Evolutionary conservation across 2,113 vertebrate species (phyloP), one percentile per base, ranked within the genome.

Genomic region (Seriola quinqueradiata): DNA sequence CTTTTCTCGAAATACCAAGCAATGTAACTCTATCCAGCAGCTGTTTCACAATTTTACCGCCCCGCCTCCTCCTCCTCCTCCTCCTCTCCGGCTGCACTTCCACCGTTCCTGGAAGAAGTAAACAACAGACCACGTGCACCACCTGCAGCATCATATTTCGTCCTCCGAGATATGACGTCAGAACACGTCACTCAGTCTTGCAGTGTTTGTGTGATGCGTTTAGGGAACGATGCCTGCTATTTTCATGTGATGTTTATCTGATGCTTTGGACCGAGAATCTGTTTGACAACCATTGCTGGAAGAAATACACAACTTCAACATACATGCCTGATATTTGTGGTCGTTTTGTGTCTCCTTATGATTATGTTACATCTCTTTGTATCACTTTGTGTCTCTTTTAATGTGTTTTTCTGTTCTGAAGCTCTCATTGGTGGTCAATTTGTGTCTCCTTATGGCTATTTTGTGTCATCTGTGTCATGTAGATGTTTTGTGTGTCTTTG

Each of bases 91-190:
- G 36, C 46, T 25, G 73, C 32, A 2, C 77, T 61, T 74, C 80
- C 75, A 86, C 1, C n/a, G n/a, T 84, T 92, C 87, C 86, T 80
- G 59, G 80, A 91, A 87, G 87, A 93, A 84, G 94, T 95, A 94
- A 96, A 96, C 95, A 96, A 91, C 90, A 84, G 75, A 83, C 91
- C 94, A 93, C 92, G 93, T 94, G 94, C 75, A 63, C 83, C 89
- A 73, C 79, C 74, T 85, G 92, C 86, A 81, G 92, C 71, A 4
- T 89, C 92, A 38, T 1, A 44, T 92, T 90, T 85, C 93, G 13
- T 11, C 32, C 68, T 4, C 32, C 5, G 46, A 28, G 54, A 38
- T 75, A 6, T 91, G 87, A 92, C 84, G 91, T 87, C 77, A 66
- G 16, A 0, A 0, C 12, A 60, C 83, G 79, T 78, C 79, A 77